Conservation (phyloP, 2,113 vertebrate species). For the Leucopsar rothschildi region DNA sequence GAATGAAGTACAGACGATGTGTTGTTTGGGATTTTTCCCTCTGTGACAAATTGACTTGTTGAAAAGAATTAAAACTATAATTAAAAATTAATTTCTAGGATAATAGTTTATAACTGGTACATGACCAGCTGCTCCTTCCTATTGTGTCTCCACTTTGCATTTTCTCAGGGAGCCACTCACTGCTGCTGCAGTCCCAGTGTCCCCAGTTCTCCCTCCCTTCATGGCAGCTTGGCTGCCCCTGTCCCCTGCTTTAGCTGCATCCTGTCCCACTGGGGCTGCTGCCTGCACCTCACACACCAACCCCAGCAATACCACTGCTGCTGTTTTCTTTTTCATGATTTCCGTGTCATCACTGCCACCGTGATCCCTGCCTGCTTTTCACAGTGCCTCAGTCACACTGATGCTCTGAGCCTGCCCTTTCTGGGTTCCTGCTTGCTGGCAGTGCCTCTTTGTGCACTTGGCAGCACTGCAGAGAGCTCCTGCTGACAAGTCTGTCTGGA, state of each 20-base stretch:
- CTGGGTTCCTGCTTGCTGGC: background rate
- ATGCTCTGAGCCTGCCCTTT: background rate
- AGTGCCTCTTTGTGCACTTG: background rate
- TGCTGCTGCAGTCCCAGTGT: background rate
- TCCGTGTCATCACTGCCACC: background rate
- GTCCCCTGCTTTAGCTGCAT: background rate
- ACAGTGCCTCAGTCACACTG: accelerated
- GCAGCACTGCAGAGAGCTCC: background rate
- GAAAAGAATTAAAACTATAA: background rate
- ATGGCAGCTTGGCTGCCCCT: background rate
- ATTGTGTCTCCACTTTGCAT: background rate
- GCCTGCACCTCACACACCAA: background rate
- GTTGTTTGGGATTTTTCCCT: background rate
- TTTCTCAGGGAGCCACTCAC: background rate
- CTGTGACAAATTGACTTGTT: background rate
- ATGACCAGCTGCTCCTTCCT: background rate
- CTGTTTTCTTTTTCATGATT: background rate
- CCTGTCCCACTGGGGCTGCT: background rate
- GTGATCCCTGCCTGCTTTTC: background rate
- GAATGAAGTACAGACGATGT: constrained; percentile 23
- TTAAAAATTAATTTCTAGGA: background rate
- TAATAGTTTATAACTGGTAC: background rate
- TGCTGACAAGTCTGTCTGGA: background rate
- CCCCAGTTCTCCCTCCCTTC: background rate
- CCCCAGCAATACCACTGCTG: background rate